Evolutionary conservation across 2,888 invertebrate species (phyloP), one percentile per base, ranked within the genome.

Genomic region (Muscina levida): DNA sequence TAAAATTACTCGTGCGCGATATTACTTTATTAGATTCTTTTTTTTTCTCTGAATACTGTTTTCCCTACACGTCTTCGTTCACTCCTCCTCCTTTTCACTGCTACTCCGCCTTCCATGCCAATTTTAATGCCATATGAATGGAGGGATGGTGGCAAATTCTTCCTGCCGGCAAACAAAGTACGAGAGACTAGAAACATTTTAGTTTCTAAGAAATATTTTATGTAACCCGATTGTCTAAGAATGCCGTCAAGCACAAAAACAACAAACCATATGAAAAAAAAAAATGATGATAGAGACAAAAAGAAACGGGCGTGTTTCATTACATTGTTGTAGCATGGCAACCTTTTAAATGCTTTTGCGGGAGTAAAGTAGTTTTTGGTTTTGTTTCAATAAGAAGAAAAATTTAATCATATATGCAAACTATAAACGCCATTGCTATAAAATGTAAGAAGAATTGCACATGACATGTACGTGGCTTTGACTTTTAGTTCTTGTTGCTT

Each of bases 21-120:
- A 87, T 87, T 86, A 84, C 87, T 88, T 85, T 88, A 88, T 88
- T 87, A 87, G 87, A 79, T 85, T 84, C 79, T 82, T 84, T 62
- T 24, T 39, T 62, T 62, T n/a, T n/a, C n/a, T 85, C 62, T 75
- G 65, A 31, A 11, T 51, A 62, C 31, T 3, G 31, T 72, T 72
- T 59, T 65, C 22, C 44, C 3, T 48, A 19, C 37, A n/a, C 31
- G 19, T 42, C 31, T 62, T 62, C 37, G 8, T 48, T 39, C 37
- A 56, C n/a, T 17, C 19, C 59, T 8, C 37, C 59, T 59, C 22
- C 31, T 59, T n/a, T 22, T 37, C 8, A 31, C 31, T 31, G 31
- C 31, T 31, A 31, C 31, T 31, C 31, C 31, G 31, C 31, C 31
- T 65, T 19, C 17, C 42, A 56, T 48, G 67, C 39, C 42, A 53